Percentiles rank a stretch among this genome's conserved stretches.
These are phyloP conservation scores for Phaethon lepturus DNA, from an alignment of 2,113 vertebrate species.

Conservation along the genomic window DNA sequence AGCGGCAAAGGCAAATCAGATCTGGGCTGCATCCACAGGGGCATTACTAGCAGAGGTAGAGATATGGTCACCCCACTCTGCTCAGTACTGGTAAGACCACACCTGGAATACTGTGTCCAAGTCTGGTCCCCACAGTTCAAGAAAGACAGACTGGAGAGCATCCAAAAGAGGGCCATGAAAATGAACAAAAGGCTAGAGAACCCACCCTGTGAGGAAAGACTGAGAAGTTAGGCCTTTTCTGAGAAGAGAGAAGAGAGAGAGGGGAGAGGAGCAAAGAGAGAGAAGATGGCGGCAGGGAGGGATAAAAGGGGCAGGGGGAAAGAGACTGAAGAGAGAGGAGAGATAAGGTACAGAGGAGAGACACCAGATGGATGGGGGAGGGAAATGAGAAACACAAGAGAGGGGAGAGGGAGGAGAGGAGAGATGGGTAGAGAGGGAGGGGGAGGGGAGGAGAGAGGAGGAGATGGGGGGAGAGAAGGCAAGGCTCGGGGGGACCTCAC, in stretches of 20 bases:
- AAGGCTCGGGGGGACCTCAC: not conserved
- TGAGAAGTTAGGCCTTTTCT: not conserved
- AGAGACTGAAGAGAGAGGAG: too few species aligned
- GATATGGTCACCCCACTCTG: fast-evolving
- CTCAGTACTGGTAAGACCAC: fast-evolving
- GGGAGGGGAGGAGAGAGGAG: too few species aligned
- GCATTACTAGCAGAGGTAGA: not conserved
- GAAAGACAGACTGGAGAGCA: not conserved
- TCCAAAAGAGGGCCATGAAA: not conserved
- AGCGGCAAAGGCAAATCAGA: fast-evolving
- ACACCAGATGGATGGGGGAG: too few species aligned
- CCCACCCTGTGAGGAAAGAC: not conserved
- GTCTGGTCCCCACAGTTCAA: not conserved
- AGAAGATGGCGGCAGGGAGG: too few species aligned
- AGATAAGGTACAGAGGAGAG: too few species aligned
- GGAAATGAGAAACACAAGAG: too few species aligned
- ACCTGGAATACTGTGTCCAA: fast-evolving
- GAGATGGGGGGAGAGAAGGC: not conserved
- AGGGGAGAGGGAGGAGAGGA: too few species aligned
- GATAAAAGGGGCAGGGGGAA: too few species aligned
- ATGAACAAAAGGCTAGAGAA: not conserved
- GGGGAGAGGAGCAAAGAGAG: not conserved
- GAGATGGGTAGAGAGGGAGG: not conserved
- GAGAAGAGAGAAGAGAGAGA: too few species aligned
- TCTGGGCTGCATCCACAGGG: not conserved